phyloP scores from a whole-genome alignment of 2,113 vertebrate species.

The Pluvianellus socialis region DNA sequence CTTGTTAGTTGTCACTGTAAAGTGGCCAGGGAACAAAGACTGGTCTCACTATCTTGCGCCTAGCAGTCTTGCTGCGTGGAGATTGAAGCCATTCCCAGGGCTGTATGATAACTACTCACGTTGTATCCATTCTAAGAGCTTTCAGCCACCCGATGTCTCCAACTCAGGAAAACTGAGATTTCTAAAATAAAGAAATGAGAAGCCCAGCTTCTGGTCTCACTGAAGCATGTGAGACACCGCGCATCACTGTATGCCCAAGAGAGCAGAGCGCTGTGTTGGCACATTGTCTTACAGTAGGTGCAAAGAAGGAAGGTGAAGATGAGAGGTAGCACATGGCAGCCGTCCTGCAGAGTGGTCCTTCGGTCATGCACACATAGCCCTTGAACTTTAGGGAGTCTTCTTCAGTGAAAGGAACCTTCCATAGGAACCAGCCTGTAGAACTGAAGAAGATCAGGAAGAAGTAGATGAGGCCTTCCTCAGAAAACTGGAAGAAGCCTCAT shows the following conservation, averaged over 20 bases:
- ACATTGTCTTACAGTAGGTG: background rate
- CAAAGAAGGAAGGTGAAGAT: background rate
- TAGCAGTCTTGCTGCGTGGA: rapidly evolving
- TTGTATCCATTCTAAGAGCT: background rate
- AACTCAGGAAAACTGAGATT: background rate
- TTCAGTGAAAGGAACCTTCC: background rate
- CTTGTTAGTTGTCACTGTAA: background rate
- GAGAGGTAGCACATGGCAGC: background rate
- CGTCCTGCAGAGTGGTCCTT: background rate
- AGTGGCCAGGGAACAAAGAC: background rate
- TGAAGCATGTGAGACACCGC: background rate
- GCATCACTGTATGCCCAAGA: background rate
- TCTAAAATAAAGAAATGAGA: background rate
- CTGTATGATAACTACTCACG: background rate
- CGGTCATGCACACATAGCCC: background rate
- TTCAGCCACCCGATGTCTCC: background rate
- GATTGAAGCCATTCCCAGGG: background rate
- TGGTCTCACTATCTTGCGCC: background rate
- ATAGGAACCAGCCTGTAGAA: background rate
- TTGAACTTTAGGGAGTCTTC: background rate
- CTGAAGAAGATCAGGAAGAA: background rate
- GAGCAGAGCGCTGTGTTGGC: background rate
- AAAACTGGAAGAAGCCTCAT: background rate
- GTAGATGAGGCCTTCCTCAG: background rate
- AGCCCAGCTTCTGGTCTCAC: background rate